These are phyloP conservation scores for Pteropus alecto DNA, from an alignment of 2,113 vertebrate genomes.

Conservation along the genomic window DNA sequence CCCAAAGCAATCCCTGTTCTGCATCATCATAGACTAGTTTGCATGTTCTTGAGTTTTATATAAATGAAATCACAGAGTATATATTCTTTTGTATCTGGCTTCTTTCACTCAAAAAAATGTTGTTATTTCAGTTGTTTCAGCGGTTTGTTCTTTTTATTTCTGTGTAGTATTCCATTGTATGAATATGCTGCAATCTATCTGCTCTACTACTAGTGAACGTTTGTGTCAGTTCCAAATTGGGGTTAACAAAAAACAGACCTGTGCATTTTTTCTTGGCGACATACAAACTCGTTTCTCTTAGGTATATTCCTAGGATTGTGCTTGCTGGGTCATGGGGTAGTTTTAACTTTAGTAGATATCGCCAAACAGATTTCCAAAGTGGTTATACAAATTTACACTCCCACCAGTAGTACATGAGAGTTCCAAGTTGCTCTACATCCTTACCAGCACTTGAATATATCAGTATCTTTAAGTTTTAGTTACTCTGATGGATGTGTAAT, in stretches of 20 bases:
- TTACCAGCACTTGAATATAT: neutral
- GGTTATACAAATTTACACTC: neutral
- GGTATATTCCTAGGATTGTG: neutral
- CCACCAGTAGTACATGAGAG: neutral
- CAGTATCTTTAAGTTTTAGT: neutral
- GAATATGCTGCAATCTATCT: neutral
- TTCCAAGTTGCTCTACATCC: neutral
- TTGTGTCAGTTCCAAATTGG: neutral
- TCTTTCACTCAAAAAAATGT: conserved; percentile 1
- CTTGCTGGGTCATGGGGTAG: neutral
- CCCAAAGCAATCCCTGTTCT: neutral
- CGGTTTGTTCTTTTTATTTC: neutral
- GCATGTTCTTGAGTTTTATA: neutral
- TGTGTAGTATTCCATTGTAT: neutral
- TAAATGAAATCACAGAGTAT: neutral
- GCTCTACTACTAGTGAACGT: neutral
- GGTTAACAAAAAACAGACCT: neutral
- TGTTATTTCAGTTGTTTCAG: neutral
- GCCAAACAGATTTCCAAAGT: neutral
- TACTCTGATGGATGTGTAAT: neutral
- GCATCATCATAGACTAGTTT: neutral
- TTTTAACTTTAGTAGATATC: neutral
- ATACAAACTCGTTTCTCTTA: neutral
- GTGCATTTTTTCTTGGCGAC: neutral
- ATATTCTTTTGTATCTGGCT: neutral